Evolutionary conservation across 2,797 vertebrate genomes (phyloP), one percentile per base, ranked within the genome.

Genomic region (Sebastolobus alascanus): DNA sequence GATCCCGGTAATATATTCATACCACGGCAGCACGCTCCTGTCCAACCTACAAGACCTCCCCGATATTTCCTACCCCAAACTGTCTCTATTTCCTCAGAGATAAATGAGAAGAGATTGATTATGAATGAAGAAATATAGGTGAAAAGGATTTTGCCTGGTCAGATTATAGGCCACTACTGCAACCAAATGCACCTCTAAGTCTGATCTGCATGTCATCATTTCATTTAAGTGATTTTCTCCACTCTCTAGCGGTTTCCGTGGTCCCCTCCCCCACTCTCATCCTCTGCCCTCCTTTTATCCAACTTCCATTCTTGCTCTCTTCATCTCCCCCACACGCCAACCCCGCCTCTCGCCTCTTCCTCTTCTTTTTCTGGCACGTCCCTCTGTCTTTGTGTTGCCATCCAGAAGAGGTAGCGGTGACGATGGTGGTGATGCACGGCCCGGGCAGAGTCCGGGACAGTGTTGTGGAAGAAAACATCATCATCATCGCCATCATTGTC

Each of bases 401-500:
- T 68, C 89, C 86, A 83, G 79, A 90, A 63, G 85, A 92, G 84
- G 81, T 60, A 78, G 77, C 13, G 6, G 76, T 84, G 86, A 92
- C 33, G 84, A 66, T 22, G 68, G 77, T 1, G 50, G 77, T 76
- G 84, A 87, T 73, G 85, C 83, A 56, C 27, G 9, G 37, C 60
- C 68, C n/a, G 22, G 63, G 38, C 65, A 40, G 56, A 64, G 73
- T 29, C 66, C 75, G 33, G 82, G 59, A 86, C 73, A 66, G 83
- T 63, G 75, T 59, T n/a, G 74, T 38, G 73, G 79, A 87, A 50
- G 79, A 88, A 85, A 68, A 84, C 87, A 85, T 84, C 85, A 79
- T 87, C 87, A 80, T 87, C 88, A 77, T 86, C 88, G 65, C 52
- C 90, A 64, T 77, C 82, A 61, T 55, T 77, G 84, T 93, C 89